These are phyloP conservation scores for Anthonomus grandis DNA, from an alignment of 1,140 invertebrate genomes.

Conservation along the genomic window DNA sequence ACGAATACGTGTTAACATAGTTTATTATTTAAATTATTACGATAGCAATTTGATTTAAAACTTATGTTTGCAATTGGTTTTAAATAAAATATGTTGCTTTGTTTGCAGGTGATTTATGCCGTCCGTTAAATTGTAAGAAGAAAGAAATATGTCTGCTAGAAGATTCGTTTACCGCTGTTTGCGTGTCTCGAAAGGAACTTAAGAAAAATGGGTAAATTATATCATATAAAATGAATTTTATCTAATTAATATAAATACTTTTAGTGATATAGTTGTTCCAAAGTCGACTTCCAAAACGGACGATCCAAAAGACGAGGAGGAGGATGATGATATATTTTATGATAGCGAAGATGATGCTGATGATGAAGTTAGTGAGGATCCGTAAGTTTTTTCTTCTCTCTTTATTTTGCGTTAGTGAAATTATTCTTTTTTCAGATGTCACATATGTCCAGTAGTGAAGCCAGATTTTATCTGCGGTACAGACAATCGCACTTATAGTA, in stretches of 20 bases:
- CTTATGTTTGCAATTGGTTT: no score
- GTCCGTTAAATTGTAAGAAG: conserved; percentile 81
- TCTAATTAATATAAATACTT: no score
- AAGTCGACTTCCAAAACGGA: conserved; percentile 56
- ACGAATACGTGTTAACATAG: no score
- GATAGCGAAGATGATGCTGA: conserved; percentile 67
- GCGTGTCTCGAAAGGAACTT: conserved; percentile 81
- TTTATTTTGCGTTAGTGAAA: background rate
- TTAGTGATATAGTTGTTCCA: conserved; percentile 61
- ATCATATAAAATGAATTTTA: no score
- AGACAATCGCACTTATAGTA: conserved; percentile 91
- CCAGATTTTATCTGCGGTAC: conserved; percentile 83
- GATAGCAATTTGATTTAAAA: no score
- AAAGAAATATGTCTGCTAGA: conserved; percentile 83
- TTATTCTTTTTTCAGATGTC: conserved; percentile 58
- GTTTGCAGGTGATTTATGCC: conserved; percentile 76
- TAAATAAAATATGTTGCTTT: no score
- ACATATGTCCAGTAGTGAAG: conserved; percentile 72
- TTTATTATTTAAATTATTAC: no score
- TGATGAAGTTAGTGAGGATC: conserved; percentile 59
- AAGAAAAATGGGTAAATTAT: conserved; percentile 72
- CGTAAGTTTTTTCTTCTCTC: no score
- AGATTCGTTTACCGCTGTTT: conserved; percentile 81
- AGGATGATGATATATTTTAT: conserved; percentile 70
- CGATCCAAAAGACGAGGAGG: conserved; percentile 50